phyloP scores from a whole-genome alignment of 2,888 invertebrate genomes.

The Vannuccia rotundouncinata region DNA sequence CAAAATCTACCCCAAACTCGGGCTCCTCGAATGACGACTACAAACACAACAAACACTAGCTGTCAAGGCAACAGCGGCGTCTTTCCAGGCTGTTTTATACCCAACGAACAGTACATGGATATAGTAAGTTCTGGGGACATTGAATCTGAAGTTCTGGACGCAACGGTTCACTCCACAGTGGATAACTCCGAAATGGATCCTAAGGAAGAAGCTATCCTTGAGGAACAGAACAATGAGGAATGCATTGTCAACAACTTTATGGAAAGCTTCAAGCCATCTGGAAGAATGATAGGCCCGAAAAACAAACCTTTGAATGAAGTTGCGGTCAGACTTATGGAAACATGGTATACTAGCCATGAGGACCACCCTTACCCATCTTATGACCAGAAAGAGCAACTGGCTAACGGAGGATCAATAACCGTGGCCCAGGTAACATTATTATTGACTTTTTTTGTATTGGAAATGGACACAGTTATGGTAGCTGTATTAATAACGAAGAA shows the following conservation, averaged over 20 bases:
- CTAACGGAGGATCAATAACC: conserved; percentile 45
- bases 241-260: neutral
- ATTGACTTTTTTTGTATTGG: too few species aligned
- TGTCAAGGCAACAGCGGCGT: neutral
- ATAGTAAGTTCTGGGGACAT: neutral
- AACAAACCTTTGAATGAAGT: conserved; percentile 35
- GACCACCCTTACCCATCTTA: conserved; percentile 49
- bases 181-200: neutral
- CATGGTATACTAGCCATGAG: conserved; percentile 48
- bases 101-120: neutral
- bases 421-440: conserved; percentile 43
- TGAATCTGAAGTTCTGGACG: neutral
- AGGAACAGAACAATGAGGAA: neutral
- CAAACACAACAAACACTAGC: neutral
- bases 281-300: conserved; percentile 58
- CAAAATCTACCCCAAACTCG: neutral
- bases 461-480: too few species aligned
- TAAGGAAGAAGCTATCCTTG: neutral
- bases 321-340: conserved; percentile 46
- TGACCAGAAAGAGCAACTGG: conserved; percentile 47
- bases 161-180: neutral
- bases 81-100: neutral
- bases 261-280: neutral
- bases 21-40: neutral
- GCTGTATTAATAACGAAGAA: too few species aligned